phyloP scores from a whole-genome alignment of 2,888 invertebrate genomes.

The Dilophus febrilis region DNA sequence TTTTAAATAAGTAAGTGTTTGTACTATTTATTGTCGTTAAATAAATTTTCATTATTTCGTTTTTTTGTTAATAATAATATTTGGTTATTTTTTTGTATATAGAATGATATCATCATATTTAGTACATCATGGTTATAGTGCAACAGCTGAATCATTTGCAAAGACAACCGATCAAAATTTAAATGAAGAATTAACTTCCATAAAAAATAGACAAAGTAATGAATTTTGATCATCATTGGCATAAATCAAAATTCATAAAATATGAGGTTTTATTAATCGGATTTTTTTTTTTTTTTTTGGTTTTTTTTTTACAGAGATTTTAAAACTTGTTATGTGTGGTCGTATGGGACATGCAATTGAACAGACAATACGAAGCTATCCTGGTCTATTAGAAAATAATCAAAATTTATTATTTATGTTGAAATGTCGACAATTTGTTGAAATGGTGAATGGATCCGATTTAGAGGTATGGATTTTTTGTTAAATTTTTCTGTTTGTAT shows the following conservation, averaged over 20 bases:
- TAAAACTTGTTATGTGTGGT: slow-evolving; percentile 79
- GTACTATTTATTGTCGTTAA: slow-evolving; percentile 1
- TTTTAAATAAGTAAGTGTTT: slow-evolving; percentile 64
- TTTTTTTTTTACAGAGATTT: slow-evolving; percentile 52
- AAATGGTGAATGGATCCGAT: slow-evolving; percentile 91
- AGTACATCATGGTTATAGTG: slow-evolving; percentile 95
- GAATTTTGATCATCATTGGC: slow-evolving; percentile 7
- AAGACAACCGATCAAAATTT: slow-evolving; percentile 78
- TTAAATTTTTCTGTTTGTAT: too few relatives aligned
- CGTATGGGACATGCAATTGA: slow-evolving; percentile 93
- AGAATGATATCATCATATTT: slow-evolving; percentile 96
- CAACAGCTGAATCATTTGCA: slow-evolving; percentile 89
- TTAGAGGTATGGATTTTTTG: too few relatives aligned
- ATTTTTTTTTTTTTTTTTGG: slow-evolving; percentile 1
- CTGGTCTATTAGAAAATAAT: slow-evolving; percentile 82
- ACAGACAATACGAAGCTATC: slow-evolving; percentile 73
- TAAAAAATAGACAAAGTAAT: slow-evolving; percentile 89
- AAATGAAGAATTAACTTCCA: slow-evolving; percentile 81
- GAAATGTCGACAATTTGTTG: slow-evolving; percentile 96
- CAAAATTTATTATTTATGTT: slow-evolving; percentile 85
- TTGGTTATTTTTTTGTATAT: slow-evolving; percentile 19
- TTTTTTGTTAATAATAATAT: slow-evolving; percentile 4
- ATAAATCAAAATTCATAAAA: too few relatives aligned
- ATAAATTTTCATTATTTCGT: slow-evolving; percentile 2
- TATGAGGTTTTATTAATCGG: slow-evolving; percentile 1